Percentiles rank a stretch among this genome's conserved stretches.
These are phyloP conservation scores for Tiliacea citrago DNA, from an alignment of 2,888 invertebrate genomes.

Conservation along the genomic window DNA sequence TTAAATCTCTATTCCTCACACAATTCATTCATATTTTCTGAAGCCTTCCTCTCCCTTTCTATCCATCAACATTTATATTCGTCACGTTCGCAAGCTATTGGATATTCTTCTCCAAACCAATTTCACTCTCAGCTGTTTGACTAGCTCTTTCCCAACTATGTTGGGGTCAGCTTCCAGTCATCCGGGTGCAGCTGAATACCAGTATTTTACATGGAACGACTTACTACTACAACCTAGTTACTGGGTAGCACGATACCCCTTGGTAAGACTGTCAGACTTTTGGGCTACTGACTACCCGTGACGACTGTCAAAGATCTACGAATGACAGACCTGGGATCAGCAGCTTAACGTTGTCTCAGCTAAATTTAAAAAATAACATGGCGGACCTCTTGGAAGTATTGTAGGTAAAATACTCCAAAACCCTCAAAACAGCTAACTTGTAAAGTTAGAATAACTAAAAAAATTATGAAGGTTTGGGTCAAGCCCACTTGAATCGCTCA, in stretches of 20 bases:
- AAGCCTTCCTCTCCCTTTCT: too few relatives aligned
- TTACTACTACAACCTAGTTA: not conserved
- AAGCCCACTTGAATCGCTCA: conserved; percentile 44
- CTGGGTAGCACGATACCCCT: not conserved
- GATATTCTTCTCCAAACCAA: not conserved
- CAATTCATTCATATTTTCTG: not conserved
- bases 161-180: too few relatives aligned
- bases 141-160: too few relatives aligned
- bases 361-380: conserved; percentile 37
- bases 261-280: not conserved
- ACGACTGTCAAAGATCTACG: too few relatives aligned
- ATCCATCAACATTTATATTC: not conserved
- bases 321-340: too few relatives aligned
- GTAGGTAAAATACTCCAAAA: conserved; percentile 33
- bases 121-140: not conserved
- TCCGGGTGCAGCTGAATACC: not conserved
- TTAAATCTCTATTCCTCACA: too few relatives aligned
- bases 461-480: conserved; percentile 64
- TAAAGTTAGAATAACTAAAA: conserved; percentile 57
- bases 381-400: too few relatives aligned
- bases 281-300: not conserved
- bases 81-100: not conserved
- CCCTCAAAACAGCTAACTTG: conserved; percentile 44
- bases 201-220: not conserved
- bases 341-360: too few relatives aligned